phyloP scores from a whole-genome alignment of 2,113 vertebrate species.

The Conger conger region DNA sequence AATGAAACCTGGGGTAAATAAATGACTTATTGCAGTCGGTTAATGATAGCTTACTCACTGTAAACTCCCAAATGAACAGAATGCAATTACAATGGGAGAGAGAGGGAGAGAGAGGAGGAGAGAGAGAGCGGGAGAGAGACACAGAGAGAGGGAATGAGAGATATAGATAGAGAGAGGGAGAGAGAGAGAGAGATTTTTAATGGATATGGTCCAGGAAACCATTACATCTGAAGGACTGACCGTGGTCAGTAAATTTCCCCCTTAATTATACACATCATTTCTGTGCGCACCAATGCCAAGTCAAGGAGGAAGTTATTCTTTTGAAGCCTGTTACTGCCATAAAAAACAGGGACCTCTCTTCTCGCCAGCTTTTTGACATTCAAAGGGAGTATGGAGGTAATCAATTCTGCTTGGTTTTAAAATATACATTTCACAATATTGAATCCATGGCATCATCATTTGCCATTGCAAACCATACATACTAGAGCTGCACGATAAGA shows the following conservation, averaged over 20 bases:
- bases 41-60: not conserved
- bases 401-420: not conserved
- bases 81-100: not conserved
- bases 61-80: not conserved
- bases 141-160: not conserved
- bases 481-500: too few species aligned
- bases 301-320: not conserved
- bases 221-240: constrained; percentile 18
- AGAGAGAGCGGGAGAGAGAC: not conserved
- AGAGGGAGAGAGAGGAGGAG: not conserved
- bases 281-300: not conserved
- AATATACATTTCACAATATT: too few species aligned
- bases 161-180: not conserved
- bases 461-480: too few species aligned
- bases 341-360: not conserved
- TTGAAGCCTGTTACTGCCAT: not conserved
- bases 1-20: not conserved
- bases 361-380: not conserved
- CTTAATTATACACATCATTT: constrained; percentile 20
- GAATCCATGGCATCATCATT: too few species aligned
- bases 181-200: not conserved
- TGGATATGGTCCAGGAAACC: constrained; percentile 27
- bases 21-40: not conserved
- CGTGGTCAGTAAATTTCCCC: constrained; percentile 15
- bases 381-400: not conserved